Base-by-base conservation (phyloP, 2,797 vertebrate species). In the Ciconia nigra region DNA sequence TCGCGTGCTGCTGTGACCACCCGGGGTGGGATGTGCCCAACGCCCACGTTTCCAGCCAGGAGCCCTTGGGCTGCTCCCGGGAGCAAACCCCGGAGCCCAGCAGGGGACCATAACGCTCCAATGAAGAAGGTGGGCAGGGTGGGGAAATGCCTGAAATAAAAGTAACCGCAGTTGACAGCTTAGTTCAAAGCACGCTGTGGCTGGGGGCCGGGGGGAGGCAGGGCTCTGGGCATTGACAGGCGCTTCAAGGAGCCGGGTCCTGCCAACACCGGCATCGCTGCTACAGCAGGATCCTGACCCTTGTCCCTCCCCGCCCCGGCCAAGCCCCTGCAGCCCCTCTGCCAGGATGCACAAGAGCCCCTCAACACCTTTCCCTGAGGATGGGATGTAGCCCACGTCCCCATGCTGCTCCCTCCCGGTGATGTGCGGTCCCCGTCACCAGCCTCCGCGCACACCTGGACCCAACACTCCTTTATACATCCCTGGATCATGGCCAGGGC, bases 261-360 rank as follows among this genome's bases (percentile, higher is more conserved):
- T 44, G 54, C 26, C 2, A 4, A 41, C 9, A 52, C 42, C 4
- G 0, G 37, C 35, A 19, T 18, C 2, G 2, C 41, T 62, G 31
- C 49, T 29, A 16, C 0, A 0, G 55, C 76, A 66, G 58, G n/a
- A 62, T 21, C n/a, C n/a, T 2, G 0, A 33, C 5, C 44, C 46
- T 21, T 15, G 9, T 20, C n/a, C 35, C 33, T 24, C 22, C 18
- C 37, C 0, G 0, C 4, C 13, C 11, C 0, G 0, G 52, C 28
- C 0, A 0, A 51, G 15, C 13, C 10, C 26, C 25, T 1, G 1
- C 2, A 0, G 11, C 11, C 70, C n/a, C 37, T 17, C 57, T 24
- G n/a, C 22, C 3, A 2, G 37, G 55, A 37, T 4, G 7, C 42
- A 22, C 25, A 11, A 39, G 6, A 42, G 33, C 13, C 46, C 62